Percentiles rank a stretch among this genome's conserved stretches.
Conservation (phyloP, 2,113 vertebrate species). For the Otolemur garnettii region DNA sequence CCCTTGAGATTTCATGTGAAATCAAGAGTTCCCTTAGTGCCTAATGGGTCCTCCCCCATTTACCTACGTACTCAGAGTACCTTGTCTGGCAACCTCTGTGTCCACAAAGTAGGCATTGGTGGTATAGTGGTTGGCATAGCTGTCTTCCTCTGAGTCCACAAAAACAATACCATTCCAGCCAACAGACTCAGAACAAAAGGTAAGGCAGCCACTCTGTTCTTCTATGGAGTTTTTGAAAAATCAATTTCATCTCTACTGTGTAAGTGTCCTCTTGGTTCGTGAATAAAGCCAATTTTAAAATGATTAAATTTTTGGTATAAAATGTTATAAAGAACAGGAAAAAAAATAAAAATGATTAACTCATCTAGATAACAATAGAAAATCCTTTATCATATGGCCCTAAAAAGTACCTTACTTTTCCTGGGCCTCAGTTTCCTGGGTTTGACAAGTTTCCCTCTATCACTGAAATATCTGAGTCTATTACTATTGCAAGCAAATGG, state of each 20-base stretch:
- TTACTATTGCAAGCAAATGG: neutral
- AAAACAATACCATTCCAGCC: neutral
- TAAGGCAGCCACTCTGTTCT: neutral
- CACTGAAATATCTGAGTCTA: neutral
- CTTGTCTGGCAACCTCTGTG: neutral
- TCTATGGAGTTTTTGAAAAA: neutral
- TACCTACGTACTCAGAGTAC: neutral
- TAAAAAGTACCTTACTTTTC: neutral
- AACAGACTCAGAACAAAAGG: neutral
- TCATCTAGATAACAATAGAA: neutral
- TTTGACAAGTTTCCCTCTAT: neutral
- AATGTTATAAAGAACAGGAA: too few species aligned
- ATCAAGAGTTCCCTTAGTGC: neutral
- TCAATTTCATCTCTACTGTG: neutral
- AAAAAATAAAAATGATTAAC: neutral
- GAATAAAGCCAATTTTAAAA: neutral
- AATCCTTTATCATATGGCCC: neutral
- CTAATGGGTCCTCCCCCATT: neutral
- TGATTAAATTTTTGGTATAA: too few species aligned
- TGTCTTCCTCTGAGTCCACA: too few species aligned
- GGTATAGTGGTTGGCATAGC: too few species aligned
- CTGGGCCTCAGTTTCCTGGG: neutral
- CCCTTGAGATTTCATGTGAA: neutral
- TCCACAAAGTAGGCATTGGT: too few species aligned
- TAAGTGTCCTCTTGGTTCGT: neutral